Evolutionary conservation across 2,113 vertebrate genomes (phyloP).

Genomic region (Pheucticus melanocephalus): DNA sequence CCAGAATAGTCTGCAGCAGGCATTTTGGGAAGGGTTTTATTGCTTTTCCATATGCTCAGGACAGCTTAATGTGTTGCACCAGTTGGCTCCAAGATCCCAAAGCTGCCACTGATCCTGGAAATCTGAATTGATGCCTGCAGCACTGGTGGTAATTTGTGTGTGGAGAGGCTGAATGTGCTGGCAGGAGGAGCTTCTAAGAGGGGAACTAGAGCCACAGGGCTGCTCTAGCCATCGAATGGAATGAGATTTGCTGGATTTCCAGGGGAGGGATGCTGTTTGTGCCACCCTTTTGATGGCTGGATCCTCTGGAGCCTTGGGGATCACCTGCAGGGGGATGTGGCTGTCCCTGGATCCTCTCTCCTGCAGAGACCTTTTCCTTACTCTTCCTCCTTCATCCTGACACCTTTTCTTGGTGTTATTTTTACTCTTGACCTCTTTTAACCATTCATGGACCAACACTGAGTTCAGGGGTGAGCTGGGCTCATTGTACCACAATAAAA

Average conservation of each 20-base stretch:
- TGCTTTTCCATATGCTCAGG: slow-evolving; percentile 39
- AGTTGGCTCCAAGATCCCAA: slow-evolving; percentile 41
- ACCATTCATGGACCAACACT: background rate
- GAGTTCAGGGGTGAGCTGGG: background rate
- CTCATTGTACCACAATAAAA: background rate
- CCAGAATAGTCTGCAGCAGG: slow-evolving; percentile 23
- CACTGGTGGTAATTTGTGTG: slow-evolving; percentile 45
- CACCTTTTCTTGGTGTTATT: background rate
- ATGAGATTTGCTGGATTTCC: slow-evolving; percentile 4
- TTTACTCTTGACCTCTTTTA: background rate
- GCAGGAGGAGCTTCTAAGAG: slow-evolving; percentile 16
- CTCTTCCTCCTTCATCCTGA: background rate
- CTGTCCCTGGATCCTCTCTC: background rate
- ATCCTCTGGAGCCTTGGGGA: background rate
- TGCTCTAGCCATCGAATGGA: background rate
- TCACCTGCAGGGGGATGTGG: background rate
- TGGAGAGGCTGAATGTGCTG: slow-evolving; percentile 57
- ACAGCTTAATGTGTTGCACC: slow-evolving; percentile 7
- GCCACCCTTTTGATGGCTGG: background rate
- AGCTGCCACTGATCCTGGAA: slow-evolving; percentile 62
- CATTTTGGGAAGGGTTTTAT: slow-evolving; percentile 26
- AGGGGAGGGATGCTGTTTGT: background rate
- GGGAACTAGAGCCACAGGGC: background rate
- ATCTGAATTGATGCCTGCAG: slow-evolving; percentile 60
- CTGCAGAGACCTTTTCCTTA: background rate